phyloP scores from a whole-genome alignment of 1,140 invertebrate species.

The Mercenaria mercenaria region DNA sequence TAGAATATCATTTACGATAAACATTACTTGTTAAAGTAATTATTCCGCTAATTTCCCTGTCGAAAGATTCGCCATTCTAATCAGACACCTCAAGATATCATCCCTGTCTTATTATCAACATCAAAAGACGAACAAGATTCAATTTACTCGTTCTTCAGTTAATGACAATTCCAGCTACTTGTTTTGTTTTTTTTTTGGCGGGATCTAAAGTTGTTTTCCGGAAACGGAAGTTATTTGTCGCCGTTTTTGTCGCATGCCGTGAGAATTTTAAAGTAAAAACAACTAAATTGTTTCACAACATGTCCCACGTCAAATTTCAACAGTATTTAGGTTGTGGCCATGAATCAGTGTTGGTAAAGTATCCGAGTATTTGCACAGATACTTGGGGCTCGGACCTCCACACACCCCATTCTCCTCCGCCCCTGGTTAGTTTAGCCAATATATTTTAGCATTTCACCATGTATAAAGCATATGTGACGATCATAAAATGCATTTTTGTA shows the following conservation, averaged over 20 bases:
- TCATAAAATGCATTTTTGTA: too few relatives aligned
- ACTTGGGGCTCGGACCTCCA: too few relatives aligned
- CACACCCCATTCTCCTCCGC: too few relatives aligned
- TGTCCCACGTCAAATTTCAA: too few relatives aligned
- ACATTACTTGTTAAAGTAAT: constrained; percentile 52
- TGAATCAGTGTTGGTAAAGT: too few relatives aligned
- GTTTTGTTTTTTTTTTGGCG: neutral
- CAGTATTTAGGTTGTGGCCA: too few relatives aligned
- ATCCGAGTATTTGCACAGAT: too few relatives aligned
- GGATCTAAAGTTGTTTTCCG: neutral
- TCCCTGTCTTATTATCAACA: constrained; percentile 43
- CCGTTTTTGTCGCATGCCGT: neutral
- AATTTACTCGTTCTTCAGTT: constrained; percentile 29
- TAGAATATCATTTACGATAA: neutral
- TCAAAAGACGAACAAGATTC: constrained; percentile 46
- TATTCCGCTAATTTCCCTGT: constrained; percentile 39
- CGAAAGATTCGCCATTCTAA: constrained; percentile 33
- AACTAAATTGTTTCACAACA: too few relatives aligned
- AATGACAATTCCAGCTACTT: constrained; percentile 29
- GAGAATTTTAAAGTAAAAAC: neutral
- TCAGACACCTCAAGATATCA: constrained; percentile 33
- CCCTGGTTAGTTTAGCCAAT: too few relatives aligned
- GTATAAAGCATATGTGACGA: too few relatives aligned
- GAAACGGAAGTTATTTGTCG: neutral
- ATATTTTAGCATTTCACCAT: too few relatives aligned